Conservation (phyloP, 92 coral and sea anemone genomes). For the Paramuricea clavata region DNA sequence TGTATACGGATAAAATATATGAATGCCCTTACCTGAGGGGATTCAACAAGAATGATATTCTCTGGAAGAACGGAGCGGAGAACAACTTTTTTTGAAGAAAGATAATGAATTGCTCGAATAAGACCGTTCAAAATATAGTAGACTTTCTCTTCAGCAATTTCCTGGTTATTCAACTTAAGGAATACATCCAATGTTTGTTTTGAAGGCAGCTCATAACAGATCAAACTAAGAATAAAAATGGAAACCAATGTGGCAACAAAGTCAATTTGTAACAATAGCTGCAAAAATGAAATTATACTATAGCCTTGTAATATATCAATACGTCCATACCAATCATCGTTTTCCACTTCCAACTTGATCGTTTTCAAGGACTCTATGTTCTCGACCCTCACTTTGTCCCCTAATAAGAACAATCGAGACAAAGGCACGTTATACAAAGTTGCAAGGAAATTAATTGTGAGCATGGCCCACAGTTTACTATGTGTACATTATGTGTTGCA, state of each 20-base stretch:
- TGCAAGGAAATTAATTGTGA: too few species aligned
- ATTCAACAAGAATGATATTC: conserved; percentile 36
- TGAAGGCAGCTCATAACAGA: conserved; percentile 78
- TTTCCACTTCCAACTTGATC: neutral
- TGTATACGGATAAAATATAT: too few species aligned
- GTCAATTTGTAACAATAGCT: too few species aligned
- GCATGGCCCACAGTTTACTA: too few species aligned
- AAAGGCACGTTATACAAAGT: too few species aligned
- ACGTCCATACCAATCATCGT: neutral
- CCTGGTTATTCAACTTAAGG: conserved; percentile 54
- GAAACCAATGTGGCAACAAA: too few species aligned
- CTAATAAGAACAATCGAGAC: neutral
- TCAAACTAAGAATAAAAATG: conserved; percentile 42
- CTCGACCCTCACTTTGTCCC: neutral
- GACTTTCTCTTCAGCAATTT: conserved; percentile 61
- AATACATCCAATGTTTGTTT: conserved; percentile 73
- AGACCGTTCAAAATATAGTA: conserved; percentile 64
- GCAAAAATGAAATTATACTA: too few species aligned
- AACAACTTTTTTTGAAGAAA: conserved; percentile 59
- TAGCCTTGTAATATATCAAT: too few species aligned
- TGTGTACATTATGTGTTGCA: too few species aligned
- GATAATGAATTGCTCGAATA: conserved; percentile 74
- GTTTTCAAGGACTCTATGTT: neutral
- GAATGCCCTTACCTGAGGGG: neutral
- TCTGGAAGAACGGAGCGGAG: conserved; percentile 63